Base-by-base conservation (phyloP, 2,888 invertebrate genomes). In the Minunthozetes semirufus region DNA sequence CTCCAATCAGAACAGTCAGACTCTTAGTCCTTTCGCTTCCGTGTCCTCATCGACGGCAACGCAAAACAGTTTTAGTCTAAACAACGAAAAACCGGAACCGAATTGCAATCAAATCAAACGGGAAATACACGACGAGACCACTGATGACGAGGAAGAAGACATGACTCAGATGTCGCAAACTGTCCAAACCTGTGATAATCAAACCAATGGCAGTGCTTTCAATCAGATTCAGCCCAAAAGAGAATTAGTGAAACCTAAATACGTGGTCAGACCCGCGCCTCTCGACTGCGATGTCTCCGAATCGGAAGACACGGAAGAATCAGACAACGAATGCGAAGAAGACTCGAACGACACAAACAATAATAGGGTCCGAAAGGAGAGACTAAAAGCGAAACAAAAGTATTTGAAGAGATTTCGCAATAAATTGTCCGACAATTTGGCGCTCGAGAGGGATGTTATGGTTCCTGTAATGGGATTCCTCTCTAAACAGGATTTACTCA, bases 401-500 rank as follows among this genome's bases (percentile, higher is more conserved):
- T 73, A 50, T n/a, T 56, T 76, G 8, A 17, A 53, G 6, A 78
- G 76, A 70, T 77, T 78, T n/a, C 61, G 50, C 25, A 74, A 50
- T 71, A 78, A 76, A 46, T 48, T 53, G 22, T 66, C 78, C n/a
- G 76, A 77, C 59, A 75, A 78, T 72, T 66, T 79, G 33, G 79
- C 79, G 15, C 78, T 83, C 33, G 80, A 82, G 46, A 77, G 80
- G 46, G 79, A 80, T 50, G 78, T 82, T 9, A 84, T 85, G 83
- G 79, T 83, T 70, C 80, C 81, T 17, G 82, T 86, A 25, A 85
- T 86, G 79, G 79, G 80, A 25, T 82, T 80, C 75, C 80, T 86
- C 72, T 78, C 81, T 19, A 80, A 81, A 19, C 77, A 78, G 8
- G 84, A 85, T 84, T 75, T 94, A 88, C 83, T 89, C 88, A 79